Evolutionary conservation across 2,888 invertebrate species (phyloP), one percentile per base, ranked within the genome.

Genomic region (Oscheius sp.): DNA sequence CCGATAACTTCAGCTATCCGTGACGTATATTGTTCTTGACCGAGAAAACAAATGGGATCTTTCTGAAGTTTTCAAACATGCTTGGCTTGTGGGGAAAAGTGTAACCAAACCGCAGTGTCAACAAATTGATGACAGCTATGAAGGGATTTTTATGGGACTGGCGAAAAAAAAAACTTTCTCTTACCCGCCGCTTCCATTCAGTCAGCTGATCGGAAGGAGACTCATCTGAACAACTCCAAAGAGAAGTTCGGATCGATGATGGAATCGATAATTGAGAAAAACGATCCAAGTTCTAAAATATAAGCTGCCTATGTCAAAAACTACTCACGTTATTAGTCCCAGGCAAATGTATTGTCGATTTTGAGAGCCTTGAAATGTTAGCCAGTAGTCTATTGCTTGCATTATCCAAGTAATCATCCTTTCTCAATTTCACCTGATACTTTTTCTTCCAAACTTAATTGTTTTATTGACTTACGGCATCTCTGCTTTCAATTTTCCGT

Each of bases 101-200:
- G n/a, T n/a, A n/a, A n/a, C n/a, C n/a, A n/a, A n/a, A n/a, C n/a
- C n/a, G n/a, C n/a, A n/a, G n/a, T n/a, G n/a, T n/a, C n/a, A n/a
- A n/a, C n/a, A n/a, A n/a, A n/a, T n/a, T n/a, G n/a, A n/a, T n/a
- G n/a, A n/a, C n/a, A n/a, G n/a, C n/a, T n/a, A n/a, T n/a, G n/a
- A n/a, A n/a, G n/a, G n/a, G n/a, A n/a, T n/a, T n/a, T n/a, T n/a
- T n/a, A n/a, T n/a, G n/a, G n/a, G n/a, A n/a, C n/a, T n/a, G n/a
- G n/a, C n/a, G n/a, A n/a, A n/a, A n/a, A n/a, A n/a, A n/a, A n/a
- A n/a, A n/a, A n/a, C n/a, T n/a, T n/a, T n/a, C n/a, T n/a, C 55
- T 37, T n/a, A 66, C 66, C 55, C 55, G 27, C 15, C 39, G 37
- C 17, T 66, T 66, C 66, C 66, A 66, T 15, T 66, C 27, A 12